Base-by-base conservation (phyloP, 1,140 invertebrate species). In the Brachionus rotundiformis region DNA sequence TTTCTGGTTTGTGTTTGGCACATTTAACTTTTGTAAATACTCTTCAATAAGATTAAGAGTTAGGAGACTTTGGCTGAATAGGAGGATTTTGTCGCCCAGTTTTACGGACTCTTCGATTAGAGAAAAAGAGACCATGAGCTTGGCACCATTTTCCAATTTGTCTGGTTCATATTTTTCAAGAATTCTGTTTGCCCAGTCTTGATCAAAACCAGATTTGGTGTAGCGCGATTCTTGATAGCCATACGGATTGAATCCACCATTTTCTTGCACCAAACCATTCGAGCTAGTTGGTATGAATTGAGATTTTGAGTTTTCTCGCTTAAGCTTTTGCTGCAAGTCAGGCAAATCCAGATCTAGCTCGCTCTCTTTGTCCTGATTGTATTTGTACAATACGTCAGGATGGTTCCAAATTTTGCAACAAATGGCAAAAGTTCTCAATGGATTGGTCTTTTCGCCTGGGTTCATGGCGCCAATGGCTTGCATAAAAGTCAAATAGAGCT, bases 381-480 rank as follows among this genome's bases (percentile, higher is more conserved):
- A 94, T 86, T 95, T 93, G 85, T 95, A 95, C 33, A 99, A 87
- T 65, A 98, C 93, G 88, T 99, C 97, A 0, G 97, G 96, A 89
- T 99, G 97, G 87, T 99, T 99, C 96, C 96, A 98, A 83, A 99
- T 98, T 90, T 99, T 98, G 86, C 95, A 98, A 87, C 96, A 98
- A 73, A 98, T 94, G 47, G 96, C 94, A 89, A 98, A 99, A 3
- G 97, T 95, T 6, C 87, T 96, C 97, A 10, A 99, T 90, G 0
- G 97, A 95, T 90, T 98, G 98, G 82, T 85, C 89, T 5, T 94
- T 85, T 83, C 95, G 93, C 29, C 93, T 91, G 82, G 83, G 27
- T 93, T 92, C 8, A 91, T 92, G 61, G 93, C 90, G 1, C 94
- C 92, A 1, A 96, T 92, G 88, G 96, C 94, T 85, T 94, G 93